These are phyloP conservation scores for Hydrophis major DNA, from an alignment of 2,797 vertebrate genomes.

Conservation along the genomic window DNA sequence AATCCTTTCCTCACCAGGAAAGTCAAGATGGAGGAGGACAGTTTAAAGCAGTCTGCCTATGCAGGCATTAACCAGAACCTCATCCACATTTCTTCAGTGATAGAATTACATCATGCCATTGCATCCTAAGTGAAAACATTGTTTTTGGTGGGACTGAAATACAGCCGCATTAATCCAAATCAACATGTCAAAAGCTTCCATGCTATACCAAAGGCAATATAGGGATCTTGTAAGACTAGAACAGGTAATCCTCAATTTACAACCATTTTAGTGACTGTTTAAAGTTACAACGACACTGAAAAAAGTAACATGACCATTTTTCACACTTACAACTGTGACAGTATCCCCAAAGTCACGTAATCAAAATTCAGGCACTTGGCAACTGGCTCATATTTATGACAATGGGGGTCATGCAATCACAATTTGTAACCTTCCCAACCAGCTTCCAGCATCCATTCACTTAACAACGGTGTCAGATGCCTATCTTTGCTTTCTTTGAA, in stretches of 20 bases:
- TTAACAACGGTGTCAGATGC: not conserved
- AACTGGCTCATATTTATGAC: no score
- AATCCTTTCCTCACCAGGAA: not conserved
- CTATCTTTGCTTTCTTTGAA: not conserved
- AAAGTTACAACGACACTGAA: no score
- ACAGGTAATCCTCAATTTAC: no score
- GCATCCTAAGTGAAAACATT: not conserved
- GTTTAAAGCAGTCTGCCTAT: not conserved
- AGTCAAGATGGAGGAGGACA: not conserved
- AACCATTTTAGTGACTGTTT: no score
- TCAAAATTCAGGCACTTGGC: no score
- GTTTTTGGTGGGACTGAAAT: not conserved
- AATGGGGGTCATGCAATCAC: no score
- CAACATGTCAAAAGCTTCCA: not conserved
- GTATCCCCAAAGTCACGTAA: no score
- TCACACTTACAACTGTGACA: no score
- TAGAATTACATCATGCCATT: not conserved
- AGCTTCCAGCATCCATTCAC: no score
- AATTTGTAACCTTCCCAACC: no score
- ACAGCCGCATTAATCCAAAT: not conserved
- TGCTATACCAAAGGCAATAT: not conserved
- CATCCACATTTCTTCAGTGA: not conserved
- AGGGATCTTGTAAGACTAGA: not conserved
- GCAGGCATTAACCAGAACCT: not conserved
- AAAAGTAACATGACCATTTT: no score